Percentiles rank a stretch among this genome's conserved stretches.
phyloP scores from a whole-genome alignment of 2,888 invertebrate genomes.

The Chironomus riparius region DNA sequence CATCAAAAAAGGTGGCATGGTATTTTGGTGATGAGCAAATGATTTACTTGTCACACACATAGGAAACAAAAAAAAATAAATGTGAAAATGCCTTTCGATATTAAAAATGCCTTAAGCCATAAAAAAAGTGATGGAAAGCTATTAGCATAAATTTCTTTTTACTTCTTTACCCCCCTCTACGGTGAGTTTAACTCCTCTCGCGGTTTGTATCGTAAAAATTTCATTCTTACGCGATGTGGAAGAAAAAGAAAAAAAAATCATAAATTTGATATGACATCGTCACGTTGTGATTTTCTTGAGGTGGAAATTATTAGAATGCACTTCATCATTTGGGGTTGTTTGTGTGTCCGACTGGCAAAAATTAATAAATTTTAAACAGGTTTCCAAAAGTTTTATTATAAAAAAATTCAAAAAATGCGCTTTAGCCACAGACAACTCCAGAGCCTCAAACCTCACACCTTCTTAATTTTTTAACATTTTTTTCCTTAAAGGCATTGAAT shows the following conservation, averaged over 20 bases:
- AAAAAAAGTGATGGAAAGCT: conserved; percentile 25
- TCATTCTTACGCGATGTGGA: not conserved
- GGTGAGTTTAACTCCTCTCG: too few species aligned
- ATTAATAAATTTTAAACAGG: too few species aligned
- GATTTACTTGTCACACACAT: conserved; percentile 15
- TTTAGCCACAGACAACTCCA: too few species aligned
- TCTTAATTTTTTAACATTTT: not conserved
- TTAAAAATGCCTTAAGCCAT: conserved; percentile 22
- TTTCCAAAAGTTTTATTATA: too few species aligned
- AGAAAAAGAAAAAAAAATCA: not conserved
- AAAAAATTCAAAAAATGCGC: too few species aligned
- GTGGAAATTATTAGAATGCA: too few species aligned
- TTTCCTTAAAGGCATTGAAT: not conserved
- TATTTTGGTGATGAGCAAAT: conserved; percentile 12
- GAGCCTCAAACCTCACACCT: too few species aligned
- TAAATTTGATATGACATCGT: conserved; percentile 24
- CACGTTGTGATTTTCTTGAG: conserved; percentile 13
- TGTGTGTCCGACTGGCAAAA: too few species aligned
- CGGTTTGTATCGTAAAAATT: conserved; percentile 13
- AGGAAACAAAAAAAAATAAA: not conserved
- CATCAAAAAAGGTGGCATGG: not conserved
- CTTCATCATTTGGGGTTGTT: too few species aligned
- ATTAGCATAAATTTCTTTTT: conserved; percentile 24
- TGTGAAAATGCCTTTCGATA: not conserved
- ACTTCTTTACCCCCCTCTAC: not conserved